Base-by-base conservation (phyloP, 1,140 invertebrate species). In the Theocolax elegans region DNA sequence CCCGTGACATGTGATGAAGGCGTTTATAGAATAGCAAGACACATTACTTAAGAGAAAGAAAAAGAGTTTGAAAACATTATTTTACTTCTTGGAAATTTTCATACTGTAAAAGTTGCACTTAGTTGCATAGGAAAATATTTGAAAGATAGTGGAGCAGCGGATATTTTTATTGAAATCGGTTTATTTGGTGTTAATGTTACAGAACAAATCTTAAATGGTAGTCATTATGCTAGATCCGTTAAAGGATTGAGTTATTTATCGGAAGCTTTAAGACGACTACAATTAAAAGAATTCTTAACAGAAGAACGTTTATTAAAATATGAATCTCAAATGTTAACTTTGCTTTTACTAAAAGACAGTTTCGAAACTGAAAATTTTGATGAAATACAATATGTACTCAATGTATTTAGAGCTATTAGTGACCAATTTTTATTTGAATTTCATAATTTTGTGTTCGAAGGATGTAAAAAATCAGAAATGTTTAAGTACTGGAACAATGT, bases 121-220 rank as follows among this genome's bases (percentile, higher is more conserved):
- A 31, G n/a, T 25, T 67, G 46, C 13, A 68, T 74, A 21, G 65
- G 69, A 10, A 72, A 72, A 48, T 74, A 72, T 44, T 19, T 74
- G 9, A 44, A 49, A 53, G 56, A 48, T 29, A 72, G 73, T 53
- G 73, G 70, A 3, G 42, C 66, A 31, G 73, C 72, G 60, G 29
- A 68, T 64, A n/a, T 74, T 17, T 69, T 74, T n/a, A 13, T 69
- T 12, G 70, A 72, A 44, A 69, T 54, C 3, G 15, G 53, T 13
- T 31, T 46, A 17, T 74, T 64, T 44, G 65, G 65, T 1, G 19
- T 58, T 21, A 42, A 31, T 12, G 44, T 48, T 19, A 35, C 48
- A 4, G 60, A 72, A 15, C 60, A 74, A 66, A 40, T 72, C 8
- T 21, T 74, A 4, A 56, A 65, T 21, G 73, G 66, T 1, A 67